Base-by-base conservation (phyloP, 2,113 vertebrate species). In the Arothron firmamentum region DNA sequence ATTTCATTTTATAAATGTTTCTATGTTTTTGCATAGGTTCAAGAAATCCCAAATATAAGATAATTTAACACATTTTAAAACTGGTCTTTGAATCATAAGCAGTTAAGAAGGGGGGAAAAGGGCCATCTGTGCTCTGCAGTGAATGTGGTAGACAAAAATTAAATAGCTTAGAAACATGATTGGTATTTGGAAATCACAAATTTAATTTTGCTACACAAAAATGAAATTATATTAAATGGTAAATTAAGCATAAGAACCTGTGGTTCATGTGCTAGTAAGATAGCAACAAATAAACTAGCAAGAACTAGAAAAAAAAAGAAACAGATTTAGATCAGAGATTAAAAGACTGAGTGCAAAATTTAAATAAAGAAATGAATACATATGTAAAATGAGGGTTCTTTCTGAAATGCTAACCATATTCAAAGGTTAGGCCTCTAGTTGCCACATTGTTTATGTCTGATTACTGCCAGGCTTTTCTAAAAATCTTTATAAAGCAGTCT, bases 401-500 rank as follows among this genome's bases (percentile, higher is more conserved):
- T 54, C 38, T 52, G 38, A 52, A 15, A 59, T 59, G 14, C 41
- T 34, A 11, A 53, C 65, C 59, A 34, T 64, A 60, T 52, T n/a
- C 49, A 52, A 57, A 66, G 61, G 63, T 68, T 48, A 70, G 64
- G 12, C 25, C 56, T 34, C 43, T 41, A 25, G 70, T 85, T 74
- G 52, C 60, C 52, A 67, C 42, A 4, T 66, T 77, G 55, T 76
- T 74, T 60, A 74, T 68, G 60, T 34, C 49, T 56, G 70, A 74
- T 81, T 72, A 70, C 63, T 65, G 38, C 17, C 59, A 52, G 74
- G 51, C 59, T 69, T 70, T 73, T 56, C 62, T 49, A 3, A 62
- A 34, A 80, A 62, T 70, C 56, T 70, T 68, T 31, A 81, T 84
- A 82, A 88, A 79, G 67, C 80, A 77, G 78, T 72, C 70, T 81